Percentiles rank a stretch among this genome's conserved stretches.
Conservation (phyloP, 1,140 invertebrate genomes). For the Caenorhabditis remanei region DNA sequence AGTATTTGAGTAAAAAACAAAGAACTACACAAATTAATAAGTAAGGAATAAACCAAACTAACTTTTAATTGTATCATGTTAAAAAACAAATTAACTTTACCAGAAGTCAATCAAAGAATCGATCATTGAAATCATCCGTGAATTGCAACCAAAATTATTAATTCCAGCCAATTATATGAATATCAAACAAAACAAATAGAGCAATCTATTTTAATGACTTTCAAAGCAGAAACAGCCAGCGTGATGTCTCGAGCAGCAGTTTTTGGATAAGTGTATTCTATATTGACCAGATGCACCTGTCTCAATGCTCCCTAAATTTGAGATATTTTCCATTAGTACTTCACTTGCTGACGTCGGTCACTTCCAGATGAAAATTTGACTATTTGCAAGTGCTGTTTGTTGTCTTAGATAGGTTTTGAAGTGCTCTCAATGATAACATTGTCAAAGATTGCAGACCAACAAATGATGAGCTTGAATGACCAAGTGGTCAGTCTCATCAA, state of each 20-base stretch:
- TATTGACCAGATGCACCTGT: constrained; percentile 16
- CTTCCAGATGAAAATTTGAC: constrained; percentile 32
- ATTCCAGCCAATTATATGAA: too few relatives aligned
- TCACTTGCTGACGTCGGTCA: constrained; percentile 19
- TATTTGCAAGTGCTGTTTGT: constrained; percentile 43
- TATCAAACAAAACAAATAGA: too few relatives aligned
- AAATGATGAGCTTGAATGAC: too few relatives aligned
- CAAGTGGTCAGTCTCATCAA: too few relatives aligned
- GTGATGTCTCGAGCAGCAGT: not conserved
- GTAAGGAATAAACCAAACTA: not conserved
- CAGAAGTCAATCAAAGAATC: constrained; percentile 22
- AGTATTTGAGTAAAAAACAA: too few relatives aligned
- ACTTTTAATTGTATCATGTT: too few relatives aligned
- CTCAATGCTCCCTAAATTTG: not conserved
- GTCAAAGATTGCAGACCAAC: not conserved
- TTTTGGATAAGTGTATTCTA: constrained; percentile 5
- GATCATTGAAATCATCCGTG: not conserved
- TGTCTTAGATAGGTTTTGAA: not conserved
- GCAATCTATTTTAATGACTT: too few relatives aligned
- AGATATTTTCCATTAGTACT: constrained; percentile 37
- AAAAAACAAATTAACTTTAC: not conserved
- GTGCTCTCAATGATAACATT: not conserved
- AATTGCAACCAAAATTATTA: not conserved
- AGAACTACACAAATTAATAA: not conserved
- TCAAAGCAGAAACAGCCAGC: not conserved